Conservation (phyloP, 35 echinoderm and acorn worm species). For the Stichopus chloronotus region DNA sequence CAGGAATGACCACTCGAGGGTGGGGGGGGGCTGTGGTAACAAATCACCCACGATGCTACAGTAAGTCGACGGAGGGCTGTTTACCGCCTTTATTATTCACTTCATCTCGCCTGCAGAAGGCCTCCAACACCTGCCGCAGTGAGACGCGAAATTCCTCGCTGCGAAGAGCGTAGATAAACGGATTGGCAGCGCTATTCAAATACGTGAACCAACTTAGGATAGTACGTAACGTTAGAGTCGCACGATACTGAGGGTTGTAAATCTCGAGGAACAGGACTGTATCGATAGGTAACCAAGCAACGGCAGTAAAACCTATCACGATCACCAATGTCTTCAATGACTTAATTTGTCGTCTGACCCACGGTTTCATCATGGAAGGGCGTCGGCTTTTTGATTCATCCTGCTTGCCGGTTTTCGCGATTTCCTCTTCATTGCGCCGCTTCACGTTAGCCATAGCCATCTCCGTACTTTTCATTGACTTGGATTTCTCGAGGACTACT, state of each 20-base stretch:
- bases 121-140: not conserved
- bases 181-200: slow-evolving; percentile 71
- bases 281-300: slow-evolving; percentile 63
- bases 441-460: slow-evolving; percentile 19
- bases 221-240: slow-evolving; percentile 44
- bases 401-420: not conserved
- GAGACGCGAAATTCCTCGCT: slow-evolving; percentile 52
- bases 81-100: not conserved
- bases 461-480: not conserved
- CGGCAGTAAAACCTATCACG: slow-evolving; percentile 48
- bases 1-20: too few relatives aligned
- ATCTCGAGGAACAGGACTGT: slow-evolving; percentile 53
- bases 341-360: slow-evolving; percentile 12
- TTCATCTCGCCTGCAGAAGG: not conserved
- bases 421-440: not conserved
- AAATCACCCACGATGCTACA: not conserved
- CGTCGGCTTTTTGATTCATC: not conserved
- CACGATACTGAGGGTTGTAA: slow-evolving; percentile 24
- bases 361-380: slow-evolving; percentile 15
- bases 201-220: slow-evolving; percentile 66
- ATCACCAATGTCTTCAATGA: slow-evolving; percentile 58
- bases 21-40: too few relatives aligned
- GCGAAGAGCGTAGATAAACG: slow-evolving; percentile 64
- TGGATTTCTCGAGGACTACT: slow-evolving; percentile 45
- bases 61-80: not conserved